These are phyloP conservation scores for Adoxophyes honmai DNA, from an alignment of 1,140 invertebrate species.

Conservation along the genomic window DNA sequence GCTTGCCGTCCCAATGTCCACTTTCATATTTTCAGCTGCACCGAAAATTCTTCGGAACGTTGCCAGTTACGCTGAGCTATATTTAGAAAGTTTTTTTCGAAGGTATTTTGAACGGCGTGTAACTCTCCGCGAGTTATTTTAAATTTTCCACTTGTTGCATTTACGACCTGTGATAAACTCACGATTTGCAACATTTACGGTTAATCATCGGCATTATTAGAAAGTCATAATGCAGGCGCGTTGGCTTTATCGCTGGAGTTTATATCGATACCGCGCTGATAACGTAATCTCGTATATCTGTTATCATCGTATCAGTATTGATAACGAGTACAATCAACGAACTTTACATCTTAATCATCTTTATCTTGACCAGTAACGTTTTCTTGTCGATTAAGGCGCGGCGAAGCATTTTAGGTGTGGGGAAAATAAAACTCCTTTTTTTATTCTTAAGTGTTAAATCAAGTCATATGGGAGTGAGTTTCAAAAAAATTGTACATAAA, in stretches of 20 bases:
- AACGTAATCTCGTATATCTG: constrained; percentile 24
- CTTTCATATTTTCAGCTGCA: constrained; percentile 27
- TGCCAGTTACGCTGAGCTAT: constrained; percentile 20
- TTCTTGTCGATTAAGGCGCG: not conserved
- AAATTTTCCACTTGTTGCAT: not conserved
- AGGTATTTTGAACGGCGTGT: constrained; percentile 1
- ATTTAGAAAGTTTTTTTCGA: constrained; percentile 8
- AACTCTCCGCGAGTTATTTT: constrained; percentile 1
- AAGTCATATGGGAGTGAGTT: no score
- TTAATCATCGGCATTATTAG: not conserved
- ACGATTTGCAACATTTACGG: not conserved
- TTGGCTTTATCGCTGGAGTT: constrained; percentile 19
- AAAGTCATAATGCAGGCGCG: constrained; percentile 3
- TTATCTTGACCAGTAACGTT: constrained; percentile 23
- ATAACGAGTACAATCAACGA: constrained; percentile 32
- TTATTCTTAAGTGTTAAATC: no score
- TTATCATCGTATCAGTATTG: constrained; percentile 32
- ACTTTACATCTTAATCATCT: constrained; percentile 28
- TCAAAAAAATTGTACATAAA: no score
- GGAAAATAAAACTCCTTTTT: no score
- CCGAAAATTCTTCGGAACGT: constrained; percentile 24
- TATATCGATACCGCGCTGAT: constrained; percentile 36
- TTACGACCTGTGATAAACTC: not conserved
- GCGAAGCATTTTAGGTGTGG: not conserved
- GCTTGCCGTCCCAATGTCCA: no score